Evolutionary conservation across 2,888 invertebrate genomes (phyloP).

Genomic region (Melikaiella ostensackeni): DNA sequence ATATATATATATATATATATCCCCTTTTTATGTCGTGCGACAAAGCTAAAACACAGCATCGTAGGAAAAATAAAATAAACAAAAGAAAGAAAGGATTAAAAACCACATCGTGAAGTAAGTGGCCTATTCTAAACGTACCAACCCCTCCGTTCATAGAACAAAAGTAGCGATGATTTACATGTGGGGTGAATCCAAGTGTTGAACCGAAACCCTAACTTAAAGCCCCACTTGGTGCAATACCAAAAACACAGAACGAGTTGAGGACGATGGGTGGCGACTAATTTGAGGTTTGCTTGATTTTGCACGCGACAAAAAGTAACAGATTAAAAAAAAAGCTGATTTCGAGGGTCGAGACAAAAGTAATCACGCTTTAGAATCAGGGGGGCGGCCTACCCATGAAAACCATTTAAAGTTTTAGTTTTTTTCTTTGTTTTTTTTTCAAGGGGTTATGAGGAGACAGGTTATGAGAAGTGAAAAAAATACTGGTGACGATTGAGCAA

Average conservation of each 20-base stretch:
- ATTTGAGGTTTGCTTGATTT: conserved; percentile 73
- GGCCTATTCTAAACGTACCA: conserved; percentile 33
- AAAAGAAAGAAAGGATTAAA: conserved; percentile 37
- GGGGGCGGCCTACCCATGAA: conserved; percentile 49
- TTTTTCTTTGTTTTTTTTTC: conserved; percentile 25
- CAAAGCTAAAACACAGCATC: conserved; percentile 9
- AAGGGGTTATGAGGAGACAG: conserved; percentile 34
- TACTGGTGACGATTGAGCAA: conserved; percentile 15
- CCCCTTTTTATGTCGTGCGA: not conserved
- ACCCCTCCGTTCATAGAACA: conserved; percentile 36
- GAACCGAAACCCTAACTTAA: conserved; percentile 18
- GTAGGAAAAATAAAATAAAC: conserved; percentile 18
- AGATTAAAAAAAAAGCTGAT: conserved; percentile 56
- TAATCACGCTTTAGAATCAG: conserved; percentile 49
- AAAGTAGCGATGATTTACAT: conserved; percentile 39
- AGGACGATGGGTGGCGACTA: conserved; percentile 57
- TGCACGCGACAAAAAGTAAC: conserved; percentile 63
- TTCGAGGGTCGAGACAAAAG: conserved; percentile 51
- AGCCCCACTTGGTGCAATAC: conserved; percentile 28
- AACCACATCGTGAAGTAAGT: conserved; percentile 31
- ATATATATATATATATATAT: no score
- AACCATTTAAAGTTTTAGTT: conserved; percentile 44
- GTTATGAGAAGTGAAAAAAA: conserved; percentile 25
- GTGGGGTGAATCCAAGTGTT: conserved; percentile 28
- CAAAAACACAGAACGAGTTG: conserved; percentile 38